Conservation (phyloP, 1,140 invertebrate species). For the Ylistrum balloti region DNA sequence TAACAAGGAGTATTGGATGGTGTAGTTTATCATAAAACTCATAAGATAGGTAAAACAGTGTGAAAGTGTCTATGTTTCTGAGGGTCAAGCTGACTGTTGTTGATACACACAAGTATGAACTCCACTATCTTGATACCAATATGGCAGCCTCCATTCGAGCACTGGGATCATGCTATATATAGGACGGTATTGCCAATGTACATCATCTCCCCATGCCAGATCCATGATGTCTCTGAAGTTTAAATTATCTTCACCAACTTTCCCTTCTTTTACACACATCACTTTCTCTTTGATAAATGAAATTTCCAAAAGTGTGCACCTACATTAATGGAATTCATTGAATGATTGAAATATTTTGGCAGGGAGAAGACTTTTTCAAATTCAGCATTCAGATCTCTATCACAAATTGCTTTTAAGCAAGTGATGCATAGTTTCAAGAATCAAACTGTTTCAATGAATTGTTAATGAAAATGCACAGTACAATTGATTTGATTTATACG, state of each 20-base stretch:
- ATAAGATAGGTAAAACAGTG: too few species aligned
- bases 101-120: too few species aligned
- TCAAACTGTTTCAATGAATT: conserved; percentile 6
- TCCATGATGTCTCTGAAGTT: too few species aligned
- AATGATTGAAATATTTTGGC: conserved; percentile 23
- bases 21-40: too few species aligned
- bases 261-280: conserved; percentile 2
- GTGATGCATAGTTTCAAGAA: conserved; percentile 16
- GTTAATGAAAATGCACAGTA: not conserved
- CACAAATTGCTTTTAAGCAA: not conserved
- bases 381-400: not conserved
- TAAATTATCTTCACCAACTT: not conserved
- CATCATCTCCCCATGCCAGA: too few species aligned
- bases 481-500: not conserved
- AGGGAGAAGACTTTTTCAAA: conserved; percentile 17
- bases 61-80: too few species aligned
- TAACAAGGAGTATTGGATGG: too few species aligned
- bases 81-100: too few species aligned
- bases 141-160: too few species aligned
- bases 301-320: conserved; percentile 12
- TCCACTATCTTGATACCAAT: too few species aligned
- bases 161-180: too few species aligned
- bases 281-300: conserved; percentile 29
- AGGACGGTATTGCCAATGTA: too few species aligned
- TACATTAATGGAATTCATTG: not conserved